Base-by-base conservation (phyloP, 2,113 vertebrate genomes). In the Pseudorectes ferrugineus region DNA sequence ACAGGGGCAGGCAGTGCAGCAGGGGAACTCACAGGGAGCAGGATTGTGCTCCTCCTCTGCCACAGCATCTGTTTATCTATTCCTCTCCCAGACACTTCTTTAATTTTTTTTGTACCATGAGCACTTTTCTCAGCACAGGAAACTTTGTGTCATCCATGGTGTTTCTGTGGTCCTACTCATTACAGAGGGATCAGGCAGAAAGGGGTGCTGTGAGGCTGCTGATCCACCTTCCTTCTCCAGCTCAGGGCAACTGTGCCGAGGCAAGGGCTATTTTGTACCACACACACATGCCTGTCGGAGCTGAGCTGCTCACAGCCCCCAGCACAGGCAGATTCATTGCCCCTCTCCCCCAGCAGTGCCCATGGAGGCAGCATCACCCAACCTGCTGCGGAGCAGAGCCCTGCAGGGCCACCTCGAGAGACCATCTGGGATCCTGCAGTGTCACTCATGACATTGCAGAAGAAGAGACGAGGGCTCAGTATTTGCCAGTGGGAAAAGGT, bases 271-370 rank as follows among this genome's bases (percentile, higher is more conserved):
- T 48, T 73, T 46, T 29, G 15, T 25, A 35, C 45, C 35, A 5
- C 13, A 5, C 16, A 15, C 29, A 33, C 1, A 0, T 42, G 31
- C 31, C 59, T 33, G 10, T 33, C 0, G 0, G 57, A 72, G 62
- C 51, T 22, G 62, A 75, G 57, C 54, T 72, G 35, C 51, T 40
- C 5, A 4, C 67, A 23, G 36, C 19, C 16, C 40, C 31, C 75
- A n/a, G 40, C 14, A 22, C 33, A 21, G 55, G 20, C 59, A 52
- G 31, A 13, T 58, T 45, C n/a, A 38, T 28, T 20, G 11, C 13
- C 35, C 22, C 14, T 40, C 29, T 73, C 23, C 42, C 8, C 12
- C 29, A 38, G 17, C 3, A 2, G 8, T 33, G 65, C 54, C 49
- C 12, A 1, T 7, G 0, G 1, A 36, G 31, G 57, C 55, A 51